A percentile compares a stretch with the other conserved stretches of the same genome.
phyloP scores from a whole-genome alignment of 2,888 invertebrate species.

The Thelaira solivaga region DNA sequence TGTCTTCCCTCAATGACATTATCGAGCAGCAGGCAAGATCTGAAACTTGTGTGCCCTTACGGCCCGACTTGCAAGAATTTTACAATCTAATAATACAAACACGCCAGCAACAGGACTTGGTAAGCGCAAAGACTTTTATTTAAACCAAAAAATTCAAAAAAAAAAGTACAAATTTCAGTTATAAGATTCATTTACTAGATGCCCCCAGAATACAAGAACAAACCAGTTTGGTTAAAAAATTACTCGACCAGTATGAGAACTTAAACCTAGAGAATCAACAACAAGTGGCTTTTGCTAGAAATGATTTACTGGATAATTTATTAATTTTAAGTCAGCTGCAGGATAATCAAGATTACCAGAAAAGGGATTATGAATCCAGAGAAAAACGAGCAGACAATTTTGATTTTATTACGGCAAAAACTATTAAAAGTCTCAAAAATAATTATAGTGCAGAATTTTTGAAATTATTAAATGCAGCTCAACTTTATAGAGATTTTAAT shows the following conservation, averaged over 20 bases:
- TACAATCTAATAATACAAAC: slow-evolving; percentile 70
- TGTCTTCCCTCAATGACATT: slow-evolving; percentile 71
- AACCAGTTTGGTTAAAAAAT: slow-evolving; percentile 71
- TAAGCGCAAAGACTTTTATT: slow-evolving; percentile 70
- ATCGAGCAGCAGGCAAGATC: slow-evolving; percentile 72
- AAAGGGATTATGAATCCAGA: neutral
- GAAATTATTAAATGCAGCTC: slow-evolving; percentile 70
- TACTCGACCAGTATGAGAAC: slow-evolving; percentile 71
- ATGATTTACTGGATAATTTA: slow-evolving; percentile 70
- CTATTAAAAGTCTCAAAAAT: slow-evolving; percentile 20
- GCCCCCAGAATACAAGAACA: slow-evolving; percentile 68
- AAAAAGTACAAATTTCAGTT: slow-evolving; percentile 55
- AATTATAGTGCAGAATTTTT: slow-evolving; percentile 67
- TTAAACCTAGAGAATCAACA: slow-evolving; percentile 70
- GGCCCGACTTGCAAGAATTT: slow-evolving; percentile 71
- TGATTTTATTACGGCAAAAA: slow-evolving; percentile 38
- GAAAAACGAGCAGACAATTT: slow-evolving; percentile 51
- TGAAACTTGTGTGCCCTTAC: slow-evolving; percentile 70
- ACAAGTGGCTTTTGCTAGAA: slow-evolving; percentile 62
- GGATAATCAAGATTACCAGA: slow-evolving; percentile 35
- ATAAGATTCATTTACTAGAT: slow-evolving; percentile 64
- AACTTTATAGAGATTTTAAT: slow-evolving; percentile 65
- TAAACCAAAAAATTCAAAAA: slow-evolving; percentile 53
- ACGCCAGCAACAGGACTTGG: slow-evolving; percentile 65
- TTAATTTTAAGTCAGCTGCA: slow-evolving; percentile 51